A percentile compares a stretch with the other conserved stretches of the same genome.
Conservation (phyloP, 2,888 invertebrate genomes). For the Acleris laterana region DNA sequence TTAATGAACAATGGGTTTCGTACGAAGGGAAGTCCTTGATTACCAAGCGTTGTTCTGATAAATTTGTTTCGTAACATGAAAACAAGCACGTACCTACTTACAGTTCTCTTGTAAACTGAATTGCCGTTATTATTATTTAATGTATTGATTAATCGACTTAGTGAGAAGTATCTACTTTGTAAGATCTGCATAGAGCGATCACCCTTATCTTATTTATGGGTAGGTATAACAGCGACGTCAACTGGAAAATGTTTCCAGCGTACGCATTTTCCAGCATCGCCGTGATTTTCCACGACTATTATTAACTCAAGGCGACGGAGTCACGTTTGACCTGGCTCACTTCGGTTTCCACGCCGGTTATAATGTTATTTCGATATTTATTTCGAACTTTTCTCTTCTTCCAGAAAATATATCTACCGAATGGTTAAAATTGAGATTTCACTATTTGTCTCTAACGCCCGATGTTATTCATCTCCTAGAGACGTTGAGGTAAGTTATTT, state of each 20-base stretch:
- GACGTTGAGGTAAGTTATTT: slow-evolving; percentile 83
- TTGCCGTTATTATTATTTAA: no score
- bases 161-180: neutral
- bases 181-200: neutral
- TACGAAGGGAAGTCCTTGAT: no score
- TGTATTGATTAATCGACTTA: no score
- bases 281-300: slow-evolving; percentile 33
- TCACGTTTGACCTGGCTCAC: slow-evolving; percentile 11
- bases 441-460: slow-evolving; percentile 87
- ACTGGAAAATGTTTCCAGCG: slow-evolving; percentile 13
- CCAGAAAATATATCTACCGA: slow-evolving; percentile 88
- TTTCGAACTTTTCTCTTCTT: slow-evolving; percentile 50
- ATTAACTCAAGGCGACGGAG: slow-evolving; percentile 32
- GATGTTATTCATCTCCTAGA: slow-evolving; percentile 88
- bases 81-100: no score
- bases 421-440: slow-evolving; percentile 92
- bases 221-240: neutral
- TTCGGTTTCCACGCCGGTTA: slow-evolving; percentile 16
- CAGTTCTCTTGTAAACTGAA: no score
- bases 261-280: slow-evolving; percentile 24
- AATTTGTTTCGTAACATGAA: no score
- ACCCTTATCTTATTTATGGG: neutral
- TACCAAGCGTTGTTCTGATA: no score
- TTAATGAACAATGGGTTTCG: no score
- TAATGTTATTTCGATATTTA: neutral